Conservation (phyloP, 2,797 vertebrate species). For the Hozukius guyotensis region DNA sequence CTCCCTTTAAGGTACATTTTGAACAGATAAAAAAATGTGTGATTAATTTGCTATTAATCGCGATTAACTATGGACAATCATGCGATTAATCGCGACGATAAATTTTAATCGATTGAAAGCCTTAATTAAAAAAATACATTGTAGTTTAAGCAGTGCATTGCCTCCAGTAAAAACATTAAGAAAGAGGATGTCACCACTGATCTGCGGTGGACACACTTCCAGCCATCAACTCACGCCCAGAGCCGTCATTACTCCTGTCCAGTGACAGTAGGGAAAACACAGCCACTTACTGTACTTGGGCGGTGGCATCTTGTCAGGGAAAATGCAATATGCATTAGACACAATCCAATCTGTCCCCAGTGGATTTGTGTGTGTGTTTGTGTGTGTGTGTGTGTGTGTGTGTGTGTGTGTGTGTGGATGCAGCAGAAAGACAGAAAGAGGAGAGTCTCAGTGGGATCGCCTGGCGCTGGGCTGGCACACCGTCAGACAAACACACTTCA, state of each 20-base stretch:
- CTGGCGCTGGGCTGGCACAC: constrained; percentile 61
- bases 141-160: neutral
- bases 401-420: constrained; percentile 10
- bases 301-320: constrained; percentile 74
- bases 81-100: neutral
- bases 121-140: neutral
- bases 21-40: too few species aligned
- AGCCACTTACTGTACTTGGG: constrained; percentile 74
- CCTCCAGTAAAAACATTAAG: constrained; percentile 6
- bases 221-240: constrained; percentile 50
- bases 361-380: constrained; percentile 32
- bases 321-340: constrained; percentile 81
- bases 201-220: constrained; percentile 51
- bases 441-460: constrained; percentile 74
- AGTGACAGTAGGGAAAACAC: constrained; percentile 71
- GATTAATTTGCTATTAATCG: neutral
- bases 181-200: constrained; percentile 36
- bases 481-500: constrained; percentile 76
- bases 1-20: too few species aligned
- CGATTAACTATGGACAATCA: neutral
- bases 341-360: constrained; percentile 79
- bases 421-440: constrained; percentile 60
- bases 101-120: neutral
- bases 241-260: constrained; percentile 50
- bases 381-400: constrained; percentile 5